Conservation (phyloP, 2,797 vertebrate species). For the Acomys russatus region DNA sequence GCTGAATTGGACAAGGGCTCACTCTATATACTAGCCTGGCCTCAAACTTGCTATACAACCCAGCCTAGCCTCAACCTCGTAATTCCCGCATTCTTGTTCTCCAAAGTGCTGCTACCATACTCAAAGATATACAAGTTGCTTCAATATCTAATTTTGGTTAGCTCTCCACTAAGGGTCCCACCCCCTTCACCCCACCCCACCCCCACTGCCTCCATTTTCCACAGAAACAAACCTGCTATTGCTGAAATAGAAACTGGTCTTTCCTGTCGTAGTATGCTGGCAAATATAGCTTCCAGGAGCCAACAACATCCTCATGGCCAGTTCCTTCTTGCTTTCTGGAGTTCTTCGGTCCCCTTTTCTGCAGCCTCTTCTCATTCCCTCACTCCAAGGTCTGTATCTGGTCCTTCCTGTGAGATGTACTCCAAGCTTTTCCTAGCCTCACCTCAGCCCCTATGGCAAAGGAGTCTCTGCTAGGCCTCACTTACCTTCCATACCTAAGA, state of each 20-base stretch:
- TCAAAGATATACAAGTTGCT: neutral
- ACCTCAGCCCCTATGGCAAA: neutral
- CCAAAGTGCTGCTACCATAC: neutral
- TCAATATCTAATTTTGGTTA: neutral
- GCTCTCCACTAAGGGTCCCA: neutral
- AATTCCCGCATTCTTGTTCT: neutral
- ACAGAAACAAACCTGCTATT: conserved; percentile 6
- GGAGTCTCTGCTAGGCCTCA: neutral
- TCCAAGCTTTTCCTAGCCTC: neutral
- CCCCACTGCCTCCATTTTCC: neutral
- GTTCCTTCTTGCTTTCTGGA: neutral
- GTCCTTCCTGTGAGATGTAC: neutral
- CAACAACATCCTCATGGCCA: neutral
- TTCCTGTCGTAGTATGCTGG: neutral
- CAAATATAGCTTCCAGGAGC: neutral
- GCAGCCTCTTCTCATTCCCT: neutral
- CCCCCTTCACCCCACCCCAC: neutral
- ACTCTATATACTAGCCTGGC: neutral
- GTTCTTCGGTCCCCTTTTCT: neutral
- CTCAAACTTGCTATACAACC: neutral
- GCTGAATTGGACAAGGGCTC: neutral
- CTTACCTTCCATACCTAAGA: neutral
- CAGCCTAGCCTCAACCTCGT: neutral
- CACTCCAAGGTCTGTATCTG: neutral
- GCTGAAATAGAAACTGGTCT: neutral